Evolutionary conservation across 35 echinoderm and acorn worm species (phyloP).

Genomic region (Heliocidaris tuberculata): DNA sequence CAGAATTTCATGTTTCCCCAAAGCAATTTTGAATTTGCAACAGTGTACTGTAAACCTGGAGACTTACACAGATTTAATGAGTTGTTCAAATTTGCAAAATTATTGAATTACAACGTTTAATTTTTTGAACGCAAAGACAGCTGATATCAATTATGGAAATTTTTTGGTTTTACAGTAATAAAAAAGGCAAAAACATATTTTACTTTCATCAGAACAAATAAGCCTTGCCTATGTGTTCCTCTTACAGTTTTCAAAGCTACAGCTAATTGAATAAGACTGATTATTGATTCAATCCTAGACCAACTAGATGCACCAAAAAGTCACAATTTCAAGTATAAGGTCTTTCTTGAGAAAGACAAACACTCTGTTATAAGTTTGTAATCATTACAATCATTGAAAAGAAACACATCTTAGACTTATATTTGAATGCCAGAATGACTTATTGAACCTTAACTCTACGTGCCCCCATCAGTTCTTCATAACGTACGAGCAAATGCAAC

Average conservation of each 20-base stretch:
- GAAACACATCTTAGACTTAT: not conserved
- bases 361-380: not conserved
- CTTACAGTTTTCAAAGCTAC: not conserved
- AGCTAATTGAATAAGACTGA: too few relatives aligned
- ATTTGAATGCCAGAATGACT: not conserved
- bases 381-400: not conserved
- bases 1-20: too few relatives aligned
- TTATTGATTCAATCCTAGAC: too few relatives aligned
- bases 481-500: conserved; percentile 80
- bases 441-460: not conserved
- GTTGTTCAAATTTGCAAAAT: too few relatives aligned
- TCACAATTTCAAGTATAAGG: not conserved
- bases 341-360: not conserved
- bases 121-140: too few relatives aligned
- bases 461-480: conserved; percentile 79
- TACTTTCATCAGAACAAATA: not conserved
- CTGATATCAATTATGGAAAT: not conserved
- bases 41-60: too few relatives aligned
- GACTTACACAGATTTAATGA: too few relatives aligned
- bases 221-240: not conserved
- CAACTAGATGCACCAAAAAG: not conserved
- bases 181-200: not conserved
- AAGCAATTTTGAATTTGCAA: too few relatives aligned
- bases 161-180: not conserved
- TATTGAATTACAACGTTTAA: too few relatives aligned